Base-by-base conservation (phyloP, 2,888 invertebrate species). In the Scaptodrosophila latifasciaeformis region DNA sequence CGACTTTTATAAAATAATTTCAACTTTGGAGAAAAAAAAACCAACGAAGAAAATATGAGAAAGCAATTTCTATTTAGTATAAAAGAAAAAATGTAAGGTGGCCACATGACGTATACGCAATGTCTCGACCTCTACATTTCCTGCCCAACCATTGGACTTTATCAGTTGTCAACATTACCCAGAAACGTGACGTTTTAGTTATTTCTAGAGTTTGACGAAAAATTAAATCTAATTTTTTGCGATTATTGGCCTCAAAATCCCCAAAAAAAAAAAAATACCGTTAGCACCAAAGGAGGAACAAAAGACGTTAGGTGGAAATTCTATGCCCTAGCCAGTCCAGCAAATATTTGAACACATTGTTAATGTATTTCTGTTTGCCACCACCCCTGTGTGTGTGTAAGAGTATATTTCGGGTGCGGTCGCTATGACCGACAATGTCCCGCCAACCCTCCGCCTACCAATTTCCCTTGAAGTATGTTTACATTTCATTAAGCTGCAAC, bases 391-490 rank as follows among this genome's bases (percentile, higher is more conserved):
- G 27, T 34, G 34, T 10, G n/a, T 13, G 34, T 13, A 6, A 13
- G n/a, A 13, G 10, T 34, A 7, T n/a, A n/a, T n/a, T 1, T 12
- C 12, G 1, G 15, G 34, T 34, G 34, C 34, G 34, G 24, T 44
- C 30, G 44, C 29, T 44, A 13, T 34, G 34, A 34, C 34, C 34
- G 12, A 34, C 13, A 12, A 6, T 15, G 13, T n/a, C 12, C 30
- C 9, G n/a, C 30, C 49, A 47, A 35, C 59, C 60, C 59, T 60
- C 76, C 76, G 82, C 69, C 75, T 81, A 76, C 64, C 72, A 66
- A 82, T 69, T 79, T 79, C 74, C 62, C 76, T 81, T 75, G 82
- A 81, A 81, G 82, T 72, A 69, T 75, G 82, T 75, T 75, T 75
- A 81, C 62, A 62, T 81, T 75, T 75, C 80, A 75, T 75, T 75